Evolutionary conservation across 2,888 invertebrate species (phyloP).

Genomic region (Mythimna pallens): DNA sequence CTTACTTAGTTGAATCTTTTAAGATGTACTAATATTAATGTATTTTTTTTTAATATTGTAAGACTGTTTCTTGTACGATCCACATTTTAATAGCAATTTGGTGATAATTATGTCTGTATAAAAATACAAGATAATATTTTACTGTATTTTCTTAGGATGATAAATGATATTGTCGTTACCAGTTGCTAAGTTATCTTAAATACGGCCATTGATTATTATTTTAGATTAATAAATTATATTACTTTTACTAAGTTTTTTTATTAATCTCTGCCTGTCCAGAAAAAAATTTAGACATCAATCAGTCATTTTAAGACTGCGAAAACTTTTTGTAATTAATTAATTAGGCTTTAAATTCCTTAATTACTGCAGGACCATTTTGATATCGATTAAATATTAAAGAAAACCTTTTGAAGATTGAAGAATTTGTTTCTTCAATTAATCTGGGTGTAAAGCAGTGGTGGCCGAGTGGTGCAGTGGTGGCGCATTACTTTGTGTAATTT

Average conservation of each 20-base stretch:
- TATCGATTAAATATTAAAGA: not conserved
- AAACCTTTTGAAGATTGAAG: not conserved
- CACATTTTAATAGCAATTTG: not conserved
- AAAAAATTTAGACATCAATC: constrained; percentile 35
- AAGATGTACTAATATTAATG: constrained; percentile 20
- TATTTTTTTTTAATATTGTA: not conserved
- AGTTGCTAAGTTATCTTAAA: constrained; percentile 17
- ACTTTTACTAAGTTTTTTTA: constrained; percentile 22
- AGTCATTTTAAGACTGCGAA: constrained; percentile 14
- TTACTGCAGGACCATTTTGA: constrained; percentile 1
- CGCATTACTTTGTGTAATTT: no score
- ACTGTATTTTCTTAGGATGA: not conserved
- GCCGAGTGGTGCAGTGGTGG: no score
- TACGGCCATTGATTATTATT: constrained; percentile 17
- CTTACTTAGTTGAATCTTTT: constrained; percentile 54
- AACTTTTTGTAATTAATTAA: constrained; percentile 29
- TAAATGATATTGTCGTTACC: no score
- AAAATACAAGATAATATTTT: not conserved
- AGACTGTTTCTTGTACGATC: not conserved
- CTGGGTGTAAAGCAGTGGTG: no score
- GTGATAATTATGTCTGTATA: not conserved
- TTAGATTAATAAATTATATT: constrained; percentile 39
- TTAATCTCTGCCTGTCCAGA: not conserved
- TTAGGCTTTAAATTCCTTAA: constrained; percentile 17
- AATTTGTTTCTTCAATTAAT: constrained; percentile 10